A percentile compares a stretch with the other conserved stretches of the same genome.
These are phyloP conservation scores for Loris lydekkerianus DNA, from an alignment of 2,797 vertebrate genomes.

Conservation along the genomic window DNA sequence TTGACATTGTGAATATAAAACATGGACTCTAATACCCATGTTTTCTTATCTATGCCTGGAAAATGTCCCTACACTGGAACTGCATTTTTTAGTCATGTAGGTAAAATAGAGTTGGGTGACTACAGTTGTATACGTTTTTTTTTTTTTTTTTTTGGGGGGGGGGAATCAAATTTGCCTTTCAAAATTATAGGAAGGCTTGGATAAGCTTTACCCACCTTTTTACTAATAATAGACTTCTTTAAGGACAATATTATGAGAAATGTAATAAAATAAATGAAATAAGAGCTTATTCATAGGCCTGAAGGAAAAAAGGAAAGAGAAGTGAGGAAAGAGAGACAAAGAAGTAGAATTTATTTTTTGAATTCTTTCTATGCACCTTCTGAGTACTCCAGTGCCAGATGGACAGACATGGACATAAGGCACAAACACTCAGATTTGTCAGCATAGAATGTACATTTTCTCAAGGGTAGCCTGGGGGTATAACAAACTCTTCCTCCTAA, in stretches of 20 bases:
- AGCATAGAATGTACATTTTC: not conserved
- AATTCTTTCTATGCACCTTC: not conserved
- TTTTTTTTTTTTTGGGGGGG: not conserved
- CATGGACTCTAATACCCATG: not conserved
- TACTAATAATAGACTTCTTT: conserved; percentile 25
- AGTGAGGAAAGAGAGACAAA: not conserved
- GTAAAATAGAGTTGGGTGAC: not conserved
- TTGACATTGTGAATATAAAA: conserved; percentile 58
- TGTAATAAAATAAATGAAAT: conserved; percentile 39
- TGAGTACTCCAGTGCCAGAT: not conserved
- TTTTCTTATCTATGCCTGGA: conserved; percentile 45
- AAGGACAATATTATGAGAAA: not conserved
- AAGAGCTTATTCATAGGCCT: not conserved
- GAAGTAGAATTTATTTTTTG: not conserved
- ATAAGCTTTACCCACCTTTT: not conserved
- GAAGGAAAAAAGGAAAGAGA: conserved; percentile 30
- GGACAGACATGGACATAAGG: not conserved
- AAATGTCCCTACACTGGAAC: not conserved
- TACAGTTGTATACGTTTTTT: not conserved
- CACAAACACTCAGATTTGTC: not conserved
- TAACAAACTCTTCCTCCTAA: not conserved
- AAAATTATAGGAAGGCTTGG: conserved; percentile 20
- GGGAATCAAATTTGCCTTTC: not conserved
- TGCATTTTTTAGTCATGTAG: conserved; percentile 1
- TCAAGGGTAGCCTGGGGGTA: conserved; percentile 7